Conservation (phyloP, 2,113 vertebrate species). For the Silurus meridionalis region DNA sequence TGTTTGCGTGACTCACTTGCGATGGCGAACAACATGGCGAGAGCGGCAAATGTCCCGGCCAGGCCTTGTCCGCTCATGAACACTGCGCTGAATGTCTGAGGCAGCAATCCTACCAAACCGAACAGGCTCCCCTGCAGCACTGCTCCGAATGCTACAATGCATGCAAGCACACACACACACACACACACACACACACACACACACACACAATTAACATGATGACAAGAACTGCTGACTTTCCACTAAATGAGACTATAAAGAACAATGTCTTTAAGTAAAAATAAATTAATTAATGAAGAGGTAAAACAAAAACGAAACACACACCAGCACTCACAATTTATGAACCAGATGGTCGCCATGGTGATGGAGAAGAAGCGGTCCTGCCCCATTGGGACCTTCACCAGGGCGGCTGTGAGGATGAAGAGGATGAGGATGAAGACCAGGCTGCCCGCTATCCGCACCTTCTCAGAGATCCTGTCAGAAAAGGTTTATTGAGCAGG, state of each 20-base stretch:
- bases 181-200: not conserved
- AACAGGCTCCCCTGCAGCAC: slow-evolving; percentile 85
- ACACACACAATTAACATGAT: not conserved
- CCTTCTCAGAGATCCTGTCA: slow-evolving; percentile 74
- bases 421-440: slow-evolving; percentile 80
- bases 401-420: slow-evolving; percentile 76
- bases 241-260: not conserved
- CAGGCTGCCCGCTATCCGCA: slow-evolving; percentile 81
- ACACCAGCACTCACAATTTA: slow-evolving; percentile 79
- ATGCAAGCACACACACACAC: not conserved
- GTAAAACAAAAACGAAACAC: not conserved
- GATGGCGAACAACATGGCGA: slow-evolving; percentile 82
- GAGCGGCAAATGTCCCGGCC: slow-evolving; percentile 82
- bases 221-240: not conserved
- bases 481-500: not conserved
- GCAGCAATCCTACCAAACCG: slow-evolving; percentile 80
- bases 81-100: slow-evolving; percentile 79
- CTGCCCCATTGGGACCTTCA: slow-evolving; percentile 75
- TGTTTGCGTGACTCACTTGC: slow-evolving; percentile 75
- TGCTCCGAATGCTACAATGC: slow-evolving; percentile 76
- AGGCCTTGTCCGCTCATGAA: slow-evolving; percentile 88
- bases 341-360: slow-evolving; percentile 87
- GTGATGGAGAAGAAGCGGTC: slow-evolving; percentile 81
- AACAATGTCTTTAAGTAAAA: not conserved
- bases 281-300: no score